phyloP scores from a whole-genome alignment of 1,140 invertebrate genomes.

The Trichonephila clavipes region DNA sequence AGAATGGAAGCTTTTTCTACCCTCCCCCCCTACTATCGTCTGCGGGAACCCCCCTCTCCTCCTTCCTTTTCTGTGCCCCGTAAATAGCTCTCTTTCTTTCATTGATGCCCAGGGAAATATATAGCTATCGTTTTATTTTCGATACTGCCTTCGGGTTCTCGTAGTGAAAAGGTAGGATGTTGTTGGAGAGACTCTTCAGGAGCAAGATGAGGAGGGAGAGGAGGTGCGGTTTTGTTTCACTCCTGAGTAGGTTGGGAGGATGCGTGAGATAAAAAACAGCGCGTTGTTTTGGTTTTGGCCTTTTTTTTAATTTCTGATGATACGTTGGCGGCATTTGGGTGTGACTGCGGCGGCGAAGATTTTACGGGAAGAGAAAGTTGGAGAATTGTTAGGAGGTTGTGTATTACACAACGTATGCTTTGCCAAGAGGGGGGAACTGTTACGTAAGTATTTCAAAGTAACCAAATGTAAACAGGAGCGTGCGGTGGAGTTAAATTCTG shows the following conservation, averaged over 20 bases:
- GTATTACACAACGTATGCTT: too few relatives aligned
- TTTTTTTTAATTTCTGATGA: background rate
- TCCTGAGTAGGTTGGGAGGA: background rate
- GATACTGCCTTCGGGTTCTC: slow-evolving; percentile 30
- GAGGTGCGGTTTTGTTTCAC: slow-evolving; percentile 8
- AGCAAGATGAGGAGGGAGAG: background rate
- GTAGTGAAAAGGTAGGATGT: background rate
- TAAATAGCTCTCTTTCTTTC: slow-evolving; percentile 57
- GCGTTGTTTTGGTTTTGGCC: background rate
- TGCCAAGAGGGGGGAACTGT: too few relatives aligned
- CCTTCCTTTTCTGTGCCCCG: background rate
- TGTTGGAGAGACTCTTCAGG: background rate
- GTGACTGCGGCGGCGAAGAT: too few relatives aligned
- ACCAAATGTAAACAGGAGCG: too few relatives aligned
- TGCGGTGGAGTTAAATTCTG: too few relatives aligned
- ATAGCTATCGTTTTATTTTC: slow-evolving; percentile 59
- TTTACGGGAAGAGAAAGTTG: too few relatives aligned
- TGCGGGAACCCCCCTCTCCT: background rate
- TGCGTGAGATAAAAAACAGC: background rate
- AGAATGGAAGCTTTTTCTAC: slow-evolving; percentile 42
- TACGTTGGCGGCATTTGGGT: too few relatives aligned
- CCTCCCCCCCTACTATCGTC: background rate
- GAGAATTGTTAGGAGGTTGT: too few relatives aligned
- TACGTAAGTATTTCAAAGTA: too few relatives aligned
- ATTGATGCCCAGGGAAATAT: slow-evolving; percentile 39